A percentile compares a stretch with the other conserved stretches of the same genome.
phyloP scores from a whole-genome alignment of 2,888 invertebrate genomes.

The Diadegma fenestrale region DNA sequence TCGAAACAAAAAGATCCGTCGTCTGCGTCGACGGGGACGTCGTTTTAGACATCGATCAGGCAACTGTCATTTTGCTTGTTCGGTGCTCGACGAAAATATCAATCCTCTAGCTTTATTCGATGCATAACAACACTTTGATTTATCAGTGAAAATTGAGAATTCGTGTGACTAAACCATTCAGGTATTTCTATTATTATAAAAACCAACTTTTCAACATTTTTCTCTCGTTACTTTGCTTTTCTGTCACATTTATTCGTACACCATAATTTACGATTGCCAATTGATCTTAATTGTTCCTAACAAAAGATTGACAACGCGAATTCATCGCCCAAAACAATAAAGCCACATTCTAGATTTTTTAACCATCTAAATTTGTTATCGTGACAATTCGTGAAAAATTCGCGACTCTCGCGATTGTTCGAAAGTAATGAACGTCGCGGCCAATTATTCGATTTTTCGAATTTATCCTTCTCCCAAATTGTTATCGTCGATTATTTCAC shows the following conservation, averaged over 20 bases:
- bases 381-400: background rate
- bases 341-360: background rate
- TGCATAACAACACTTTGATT: slow-evolving; percentile 75
- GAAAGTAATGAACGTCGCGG: background rate
- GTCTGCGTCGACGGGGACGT: slow-evolving; percentile 68
- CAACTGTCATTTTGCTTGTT: slow-evolving; percentile 81
- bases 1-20: slow-evolving; percentile 29
- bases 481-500: background rate
- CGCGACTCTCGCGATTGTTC: background rate
- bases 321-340: background rate
- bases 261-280: slow-evolving; percentile 21
- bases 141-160: slow-evolving; percentile 75
- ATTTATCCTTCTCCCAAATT: background rate
- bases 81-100: slow-evolving; percentile 60
- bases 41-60: slow-evolving; percentile 74
- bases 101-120: slow-evolving; percentile 73
- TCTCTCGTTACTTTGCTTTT: slow-evolving; percentile 31
- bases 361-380: background rate
- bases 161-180: slow-evolving; percentile 64
- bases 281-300: slow-evolving; percentile 23
- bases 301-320: slow-evolving; percentile 30
- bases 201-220: background rate
- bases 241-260: slow-evolving; percentile 44
- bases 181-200: slow-evolving; percentile 40
- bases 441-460: background rate